Base-by-base conservation (phyloP, 2,888 invertebrate species). In the Agrotis clavis region DNA sequence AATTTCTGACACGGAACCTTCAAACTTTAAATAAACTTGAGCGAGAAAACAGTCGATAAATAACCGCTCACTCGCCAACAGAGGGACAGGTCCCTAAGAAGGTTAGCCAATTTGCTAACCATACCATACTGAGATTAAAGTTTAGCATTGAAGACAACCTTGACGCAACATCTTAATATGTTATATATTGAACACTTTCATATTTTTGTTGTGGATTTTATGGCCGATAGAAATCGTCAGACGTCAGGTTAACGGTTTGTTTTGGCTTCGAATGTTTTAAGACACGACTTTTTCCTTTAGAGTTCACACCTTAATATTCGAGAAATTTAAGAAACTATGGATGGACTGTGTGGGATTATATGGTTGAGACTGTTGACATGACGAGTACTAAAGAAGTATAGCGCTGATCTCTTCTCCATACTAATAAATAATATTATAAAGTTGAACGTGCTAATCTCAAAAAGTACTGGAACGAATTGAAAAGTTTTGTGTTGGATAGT, bases 121-220 rank as follows among this genome's bases (percentile, higher is more conserved):
- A 30, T 67, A 25, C 19, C 47, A 48, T 76, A 54, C 47, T 16
- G 25, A 60, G 63, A 64, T 67, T 64, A 9, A 72, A 65, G 48
- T 19, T 76, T 62, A 48, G 51, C 64, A 77, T 65, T 76, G 77
- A 70, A 65, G 53, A 41, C 35, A 61, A 64, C 77, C 75, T 75
- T 75, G 60, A 19, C 45, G 19, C 51, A 61, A 54, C 53, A 56
- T 60, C 35, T n/a, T n/a, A n/a, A 19, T 25, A n/a, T 30, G 30
- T 16, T 25, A 7, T 25, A 25, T 65, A 53, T 62, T n/a, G 41
- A 74, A 60, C 50, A 53, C 74, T 74, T 79, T 79, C 74, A 74
- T 78, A 77, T 74, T 56, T 51, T 41, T 59, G 35, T 47, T 47
- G 45, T 11, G 41, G 14, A 19, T 18, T 45, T 65, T 41, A 41